A percentile compares a stretch with the other conserved stretches of the same genome.
Evolutionary conservation across 1,140 invertebrate species (phyloP).

Genomic region (Polypedilum vanderplanki): DNA sequence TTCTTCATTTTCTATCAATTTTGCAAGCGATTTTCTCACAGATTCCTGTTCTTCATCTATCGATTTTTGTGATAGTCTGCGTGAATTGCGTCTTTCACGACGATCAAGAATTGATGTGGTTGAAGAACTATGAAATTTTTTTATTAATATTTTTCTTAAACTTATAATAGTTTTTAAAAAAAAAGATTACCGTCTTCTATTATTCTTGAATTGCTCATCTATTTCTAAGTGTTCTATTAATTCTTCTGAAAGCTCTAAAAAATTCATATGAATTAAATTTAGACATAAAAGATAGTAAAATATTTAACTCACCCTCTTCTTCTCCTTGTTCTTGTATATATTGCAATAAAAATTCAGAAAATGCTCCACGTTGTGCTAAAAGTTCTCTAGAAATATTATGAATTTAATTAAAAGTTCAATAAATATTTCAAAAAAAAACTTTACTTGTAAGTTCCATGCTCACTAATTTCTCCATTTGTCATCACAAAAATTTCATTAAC

Average conservation of each 20-base stretch:
- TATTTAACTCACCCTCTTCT: not conserved
- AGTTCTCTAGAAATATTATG: conserved; percentile 41
- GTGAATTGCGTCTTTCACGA: not conserved
- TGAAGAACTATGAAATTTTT: not conserved
- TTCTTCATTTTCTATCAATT: conserved; percentile 83
- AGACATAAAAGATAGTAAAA: not conserved
- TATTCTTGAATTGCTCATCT: not conserved
- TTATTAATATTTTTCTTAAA: not conserved
- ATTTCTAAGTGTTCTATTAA: not conserved
- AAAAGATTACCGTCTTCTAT: not conserved
- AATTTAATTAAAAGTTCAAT: not conserved
- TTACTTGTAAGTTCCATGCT: conserved; percentile 53
- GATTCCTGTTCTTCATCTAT: not conserved
- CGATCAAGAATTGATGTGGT: not conserved
- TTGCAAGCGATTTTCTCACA: conserved; percentile 43
- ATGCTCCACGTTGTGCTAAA: conserved; percentile 50
- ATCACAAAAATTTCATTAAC: conserved; percentile 61
- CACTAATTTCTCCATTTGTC: conserved; percentile 56
- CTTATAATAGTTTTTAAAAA: no score
- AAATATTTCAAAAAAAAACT: not conserved
- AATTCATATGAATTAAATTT: not conserved
- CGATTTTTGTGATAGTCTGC: not conserved
- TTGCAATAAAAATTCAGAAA: conserved; percentile 54
- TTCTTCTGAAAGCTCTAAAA: not conserved
- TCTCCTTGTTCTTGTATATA: conserved; percentile 48